phyloP scores from a whole-genome alignment of 1,140 invertebrate genomes.

The Caenorhabditis inopinata region DNA sequence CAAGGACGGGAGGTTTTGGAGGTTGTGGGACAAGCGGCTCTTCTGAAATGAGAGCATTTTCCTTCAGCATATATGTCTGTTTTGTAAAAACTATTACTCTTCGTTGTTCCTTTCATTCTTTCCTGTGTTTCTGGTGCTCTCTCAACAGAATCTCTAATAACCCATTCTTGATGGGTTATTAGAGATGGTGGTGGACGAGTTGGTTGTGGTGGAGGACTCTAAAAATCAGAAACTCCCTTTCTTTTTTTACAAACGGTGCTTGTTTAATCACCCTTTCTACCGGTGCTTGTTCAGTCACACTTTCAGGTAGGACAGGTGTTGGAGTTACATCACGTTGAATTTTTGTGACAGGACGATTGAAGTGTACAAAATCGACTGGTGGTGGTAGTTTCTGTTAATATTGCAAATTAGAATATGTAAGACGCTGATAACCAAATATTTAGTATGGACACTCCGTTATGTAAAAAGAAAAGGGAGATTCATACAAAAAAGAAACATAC shows the following conservation, averaged over 20 bases:
- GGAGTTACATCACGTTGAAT: neutral
- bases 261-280: neutral
- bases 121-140: slow-evolving; percentile 1
- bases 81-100: neutral
- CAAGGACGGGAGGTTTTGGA: neutral
- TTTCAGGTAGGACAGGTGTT: neutral
- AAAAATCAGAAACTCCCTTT: too few species aligned
- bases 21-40: slow-evolving; percentile 19
- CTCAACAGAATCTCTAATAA: neutral
- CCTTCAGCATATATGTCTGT: neutral
- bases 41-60: neutral
- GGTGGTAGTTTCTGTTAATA: slow-evolving; percentile 37
- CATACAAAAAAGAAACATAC: too few species aligned
- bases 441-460: too few species aligned
- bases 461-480: too few species aligned
- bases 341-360: slow-evolving; percentile 18
- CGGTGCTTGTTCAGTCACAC: neutral
- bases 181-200: neutral
- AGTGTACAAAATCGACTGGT: slow-evolving; percentile 1
- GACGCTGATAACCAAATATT: too few species aligned
- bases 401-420: neutral
- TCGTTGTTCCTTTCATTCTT: neutral
- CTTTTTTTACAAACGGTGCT: too few species aligned
- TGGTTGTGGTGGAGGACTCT: neutral
- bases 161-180: slow-evolving; percentile 30